A percentile compares a stretch with the other conserved stretches of the same genome.
These are phyloP conservation scores for Leucophora obtusa DNA, from an alignment of 2,888 invertebrate genomes.

Conservation along the genomic window DNA sequence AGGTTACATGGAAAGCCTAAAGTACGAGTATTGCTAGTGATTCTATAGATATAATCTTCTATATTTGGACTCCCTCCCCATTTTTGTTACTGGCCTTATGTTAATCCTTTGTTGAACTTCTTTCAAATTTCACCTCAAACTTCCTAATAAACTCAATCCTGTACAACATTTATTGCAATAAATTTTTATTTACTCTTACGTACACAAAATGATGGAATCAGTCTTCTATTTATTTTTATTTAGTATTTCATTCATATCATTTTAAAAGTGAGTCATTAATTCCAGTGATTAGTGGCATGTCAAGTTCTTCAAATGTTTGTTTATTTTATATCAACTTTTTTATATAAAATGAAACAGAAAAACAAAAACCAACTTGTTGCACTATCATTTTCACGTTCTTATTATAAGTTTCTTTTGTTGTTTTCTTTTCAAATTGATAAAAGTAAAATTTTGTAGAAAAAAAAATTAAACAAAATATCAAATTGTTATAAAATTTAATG, in stretches of 20 bases:
- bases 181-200: background rate
- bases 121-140: too few species aligned
- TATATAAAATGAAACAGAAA: background rate
- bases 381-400: background rate
- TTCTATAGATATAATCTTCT: too few species aligned
- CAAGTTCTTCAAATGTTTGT: conserved; percentile 27
- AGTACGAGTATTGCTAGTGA: too few species aligned
- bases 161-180: background rate
- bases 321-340: background rate
- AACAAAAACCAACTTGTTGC: background rate
- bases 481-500: background rate
- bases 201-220: background rate
- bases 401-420: background rate
- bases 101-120: too few species aligned
- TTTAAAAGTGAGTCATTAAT: conserved; percentile 32
- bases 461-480: background rate
- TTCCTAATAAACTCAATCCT: too few species aligned
- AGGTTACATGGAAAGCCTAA: too few species aligned
- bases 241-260: background rate
- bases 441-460: background rate
- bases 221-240: background rate
- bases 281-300: conserved; percentile 37
- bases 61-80: too few species aligned
- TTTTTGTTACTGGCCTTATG: too few species aligned
- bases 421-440: conserved; percentile 5